A percentile compares a stretch with the other conserved stretches of the same genome.
These are phyloP conservation scores for Cacatua alba DNA, from an alignment of 2,113 vertebrate species.

Conservation along the genomic window DNA sequence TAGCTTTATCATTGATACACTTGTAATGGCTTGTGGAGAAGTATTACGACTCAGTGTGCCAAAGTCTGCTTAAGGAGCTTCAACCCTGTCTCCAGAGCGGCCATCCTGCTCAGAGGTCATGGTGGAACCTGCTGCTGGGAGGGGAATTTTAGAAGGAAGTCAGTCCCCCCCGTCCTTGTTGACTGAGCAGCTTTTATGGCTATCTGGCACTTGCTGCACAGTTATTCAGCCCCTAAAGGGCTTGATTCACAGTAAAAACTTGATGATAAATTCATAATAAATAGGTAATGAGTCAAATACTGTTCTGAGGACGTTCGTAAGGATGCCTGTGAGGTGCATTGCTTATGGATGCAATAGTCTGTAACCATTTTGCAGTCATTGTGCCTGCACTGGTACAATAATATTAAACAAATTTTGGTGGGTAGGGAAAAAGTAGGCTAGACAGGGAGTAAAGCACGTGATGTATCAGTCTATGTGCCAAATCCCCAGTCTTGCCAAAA, in stretches of 20 bases:
- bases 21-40: background rate
- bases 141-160: background rate
- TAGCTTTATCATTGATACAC: background rate
- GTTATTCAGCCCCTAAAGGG: background rate
- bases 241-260: background rate
- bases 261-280: background rate
- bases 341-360: background rate
- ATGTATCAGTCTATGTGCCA: accelerated
- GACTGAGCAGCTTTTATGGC: background rate
- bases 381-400: background rate
- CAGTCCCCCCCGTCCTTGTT: background rate
- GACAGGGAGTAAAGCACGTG: background rate
- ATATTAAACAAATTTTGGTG: background rate
- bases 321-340: background rate
- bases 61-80: background rate
- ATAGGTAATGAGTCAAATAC: background rate
- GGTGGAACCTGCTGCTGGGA: background rate
- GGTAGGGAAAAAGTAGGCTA: background rate
- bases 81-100: background rate
- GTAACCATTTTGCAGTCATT: background rate
- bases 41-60: background rate
- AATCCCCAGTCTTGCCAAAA: background rate
- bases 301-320: background rate
- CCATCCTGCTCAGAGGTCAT: background rate
- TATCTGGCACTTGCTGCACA: background rate